Conservation (phyloP, 1,140 invertebrate species). For the Dreissena rostriformis region DNA sequence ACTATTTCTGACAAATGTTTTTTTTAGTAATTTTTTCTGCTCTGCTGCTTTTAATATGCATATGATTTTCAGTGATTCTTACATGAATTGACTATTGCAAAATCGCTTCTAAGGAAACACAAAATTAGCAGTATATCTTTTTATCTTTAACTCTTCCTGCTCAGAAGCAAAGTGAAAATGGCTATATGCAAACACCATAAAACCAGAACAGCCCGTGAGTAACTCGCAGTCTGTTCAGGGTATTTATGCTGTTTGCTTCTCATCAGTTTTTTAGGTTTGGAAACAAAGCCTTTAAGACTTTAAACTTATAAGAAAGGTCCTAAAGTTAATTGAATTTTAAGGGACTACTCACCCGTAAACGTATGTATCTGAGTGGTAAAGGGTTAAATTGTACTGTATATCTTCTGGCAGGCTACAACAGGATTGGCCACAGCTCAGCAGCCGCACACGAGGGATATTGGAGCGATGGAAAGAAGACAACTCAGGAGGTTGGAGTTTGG, state of each 20-base stretch:
- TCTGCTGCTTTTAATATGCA: no score
- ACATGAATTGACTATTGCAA: no score
- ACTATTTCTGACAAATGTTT: no score
- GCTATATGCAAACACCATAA: no score
- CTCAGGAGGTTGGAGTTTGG: slow-evolving; percentile 62
- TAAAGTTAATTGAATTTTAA: background rate
- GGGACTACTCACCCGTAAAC: background rate
- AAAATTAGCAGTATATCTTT: no score
- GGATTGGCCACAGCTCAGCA: background rate
- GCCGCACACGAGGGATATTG: slow-evolving; percentile 35
- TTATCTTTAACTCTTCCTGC: no score
- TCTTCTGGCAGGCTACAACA: background rate
- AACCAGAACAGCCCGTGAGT: no score
- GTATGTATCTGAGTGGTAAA: no score
- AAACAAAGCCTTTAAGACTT: background rate
- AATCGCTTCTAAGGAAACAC: no score
- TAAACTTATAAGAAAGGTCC: background rate
- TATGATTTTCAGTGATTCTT: no score
- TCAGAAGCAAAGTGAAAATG: no score
- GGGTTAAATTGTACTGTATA: background rate
- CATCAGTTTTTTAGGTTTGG: background rate
- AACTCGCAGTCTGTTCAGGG: background rate
- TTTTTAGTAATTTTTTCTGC: no score
- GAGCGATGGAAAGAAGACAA: slow-evolving; percentile 56
- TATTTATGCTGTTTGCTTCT: background rate